These are phyloP conservation scores for Chloromyia formosa DNA, from an alignment of 2,888 invertebrate genomes.

Conservation along the genomic window DNA sequence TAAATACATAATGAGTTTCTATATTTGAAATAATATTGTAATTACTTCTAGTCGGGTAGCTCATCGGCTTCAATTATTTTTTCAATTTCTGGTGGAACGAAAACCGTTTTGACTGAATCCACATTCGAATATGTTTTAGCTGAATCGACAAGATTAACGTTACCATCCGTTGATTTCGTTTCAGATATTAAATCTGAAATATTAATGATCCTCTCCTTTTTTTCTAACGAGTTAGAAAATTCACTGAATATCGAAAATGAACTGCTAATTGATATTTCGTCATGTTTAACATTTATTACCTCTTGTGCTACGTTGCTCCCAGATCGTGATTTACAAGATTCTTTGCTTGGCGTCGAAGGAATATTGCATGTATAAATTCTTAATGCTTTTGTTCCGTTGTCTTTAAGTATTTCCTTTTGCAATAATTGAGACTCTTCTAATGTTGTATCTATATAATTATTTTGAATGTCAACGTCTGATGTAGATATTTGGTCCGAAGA, in stretches of 20 bases:
- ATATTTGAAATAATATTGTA: no score
- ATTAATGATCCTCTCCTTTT: no score
- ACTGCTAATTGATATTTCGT: background rate
- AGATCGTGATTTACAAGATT: background rate
- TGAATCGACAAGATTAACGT: constrained; percentile 1
- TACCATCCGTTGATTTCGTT: background rate
- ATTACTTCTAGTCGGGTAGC: background rate
- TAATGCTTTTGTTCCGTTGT: no score
- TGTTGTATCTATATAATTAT: constrained; percentile 10
- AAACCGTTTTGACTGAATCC: constrained; percentile 52
- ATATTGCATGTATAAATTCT: no score
- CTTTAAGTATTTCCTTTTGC: no score
- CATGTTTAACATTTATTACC: background rate
- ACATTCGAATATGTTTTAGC: constrained; percentile 51
- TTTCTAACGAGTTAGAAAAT: no score
- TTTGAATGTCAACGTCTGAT: constrained; percentile 13
- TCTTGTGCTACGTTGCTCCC: background rate
- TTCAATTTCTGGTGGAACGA: constrained; percentile 55
- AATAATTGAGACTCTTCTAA: background rate
- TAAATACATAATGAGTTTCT: no score
- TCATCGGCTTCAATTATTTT: constrained; percentile 50
- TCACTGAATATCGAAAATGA: background rate
- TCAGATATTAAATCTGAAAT: no score
- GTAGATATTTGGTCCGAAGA: background rate
- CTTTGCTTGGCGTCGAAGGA: no score